A percentile compares a stretch with the other conserved stretches of the same genome.
These are phyloP conservation scores for Clepsis dumicolana DNA, from an alignment of 2,888 invertebrate genomes.

Conservation along the genomic window DNA sequence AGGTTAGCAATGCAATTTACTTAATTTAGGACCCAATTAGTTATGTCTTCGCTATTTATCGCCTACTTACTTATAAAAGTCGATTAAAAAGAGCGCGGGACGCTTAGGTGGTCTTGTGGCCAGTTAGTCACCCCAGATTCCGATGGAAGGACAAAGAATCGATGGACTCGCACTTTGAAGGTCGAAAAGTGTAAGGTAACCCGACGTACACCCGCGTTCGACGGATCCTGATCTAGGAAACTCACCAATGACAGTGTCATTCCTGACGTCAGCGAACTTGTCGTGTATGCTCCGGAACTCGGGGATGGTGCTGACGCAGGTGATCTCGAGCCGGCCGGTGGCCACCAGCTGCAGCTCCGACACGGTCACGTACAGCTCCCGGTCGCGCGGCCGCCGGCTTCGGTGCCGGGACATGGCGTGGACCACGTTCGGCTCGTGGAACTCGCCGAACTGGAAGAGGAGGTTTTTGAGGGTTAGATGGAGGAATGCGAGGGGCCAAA, in stretches of 20 bases:
- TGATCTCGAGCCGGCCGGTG: constrained; percentile 90
- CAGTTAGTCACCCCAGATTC: no score
- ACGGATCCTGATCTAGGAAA: constrained; percentile 46
- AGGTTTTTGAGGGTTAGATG: not conserved
- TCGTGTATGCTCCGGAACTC: constrained; percentile 90
- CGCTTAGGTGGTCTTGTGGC: no score
- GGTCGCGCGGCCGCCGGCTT: constrained; percentile 78
- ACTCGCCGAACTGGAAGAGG: constrained; percentile 15
- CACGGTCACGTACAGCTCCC: constrained; percentile 89
- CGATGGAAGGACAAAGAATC: no score
- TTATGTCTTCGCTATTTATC: no score
- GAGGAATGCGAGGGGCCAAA: no score
- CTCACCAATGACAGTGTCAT: constrained; percentile 90
- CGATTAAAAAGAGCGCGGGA: no score
- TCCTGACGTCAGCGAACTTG: constrained; percentile 90
- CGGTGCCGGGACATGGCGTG: constrained; percentile 72
- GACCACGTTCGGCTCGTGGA: constrained; percentile 60
- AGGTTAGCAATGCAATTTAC: no score
- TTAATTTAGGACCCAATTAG: no score
- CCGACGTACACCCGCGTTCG: no score
- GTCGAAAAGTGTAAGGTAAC: no score
- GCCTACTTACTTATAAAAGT: no score
- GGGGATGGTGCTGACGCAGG: constrained; percentile 93
- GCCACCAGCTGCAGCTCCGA: constrained; percentile 90
- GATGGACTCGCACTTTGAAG: no score